Percentiles rank a stretch among this genome's conserved stretches.
These are phyloP conservation scores for Branchellion lobata DNA, from an alignment of 2,888 invertebrate species.

Conservation along the genomic window DNA sequence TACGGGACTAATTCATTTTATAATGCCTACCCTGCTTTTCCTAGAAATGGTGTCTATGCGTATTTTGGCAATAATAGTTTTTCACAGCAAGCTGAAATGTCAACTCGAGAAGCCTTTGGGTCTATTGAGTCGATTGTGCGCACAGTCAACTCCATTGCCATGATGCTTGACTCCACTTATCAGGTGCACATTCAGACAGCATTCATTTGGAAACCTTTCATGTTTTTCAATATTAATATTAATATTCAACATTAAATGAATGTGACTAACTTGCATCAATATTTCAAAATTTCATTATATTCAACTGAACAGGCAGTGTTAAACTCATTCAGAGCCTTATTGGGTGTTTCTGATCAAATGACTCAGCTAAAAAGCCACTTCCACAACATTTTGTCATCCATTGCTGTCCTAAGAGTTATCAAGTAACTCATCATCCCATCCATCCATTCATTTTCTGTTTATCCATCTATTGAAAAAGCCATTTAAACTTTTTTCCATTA, in stretches of 20 bases:
- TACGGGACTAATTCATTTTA: background rate
- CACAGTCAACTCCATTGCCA: conserved; percentile 87
- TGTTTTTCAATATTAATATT: too few species aligned
- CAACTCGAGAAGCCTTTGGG: conserved; percentile 86
- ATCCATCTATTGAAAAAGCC: too few species aligned
- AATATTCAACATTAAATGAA: too few species aligned
- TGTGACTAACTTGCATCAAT: too few species aligned
- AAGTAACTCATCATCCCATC: too few species aligned
- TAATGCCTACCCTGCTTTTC: background rate
- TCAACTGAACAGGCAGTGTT: conserved; percentile 74
- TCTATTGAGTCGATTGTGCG: conserved; percentile 88
- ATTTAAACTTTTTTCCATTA: too few species aligned
- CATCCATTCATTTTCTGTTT: too few species aligned
- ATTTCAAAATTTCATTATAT: too few species aligned
- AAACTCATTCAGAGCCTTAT: conserved; percentile 88
- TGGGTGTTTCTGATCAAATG: conserved; percentile 94
- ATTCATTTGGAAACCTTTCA: too few species aligned
- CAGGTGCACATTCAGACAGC: too few species aligned
- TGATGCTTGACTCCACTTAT: conserved; percentile 95
- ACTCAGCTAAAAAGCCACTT: conserved; percentile 79
- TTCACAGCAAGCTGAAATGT: conserved; percentile 84
- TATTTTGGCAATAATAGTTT: conserved; percentile 60
- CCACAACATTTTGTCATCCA: conserved; percentile 81
- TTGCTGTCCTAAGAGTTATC: conserved; percentile 77
- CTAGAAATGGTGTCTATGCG: too few species aligned